Base-by-base conservation (phyloP, 2,113 vertebrate genomes). In the Pagrus major region DNA sequence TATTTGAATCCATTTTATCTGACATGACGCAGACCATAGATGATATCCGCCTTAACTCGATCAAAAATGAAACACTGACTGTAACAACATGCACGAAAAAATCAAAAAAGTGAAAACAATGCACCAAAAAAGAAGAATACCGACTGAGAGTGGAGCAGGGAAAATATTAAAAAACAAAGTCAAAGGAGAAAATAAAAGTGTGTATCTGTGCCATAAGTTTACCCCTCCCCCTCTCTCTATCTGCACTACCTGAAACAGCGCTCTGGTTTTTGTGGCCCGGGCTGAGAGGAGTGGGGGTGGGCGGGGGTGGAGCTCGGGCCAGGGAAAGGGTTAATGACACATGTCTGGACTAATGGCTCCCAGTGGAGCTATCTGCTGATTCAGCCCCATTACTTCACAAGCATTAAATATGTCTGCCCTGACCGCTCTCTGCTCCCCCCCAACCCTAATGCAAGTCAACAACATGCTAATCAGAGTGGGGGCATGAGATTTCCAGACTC, bases 381-480 rank as follows among this genome's bases (percentile, higher is more conserved):
- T 95, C 95, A 96, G 96, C 93, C 91, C 93, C 95, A 94, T 96
- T 95, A 96, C 94, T 96, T 96, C 94, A 96, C 94, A 91, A 93
- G 91, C 92, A 93, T 96, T 96, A 95, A 95, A 96, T 96, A 96
- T 92, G 95, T 95, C 94, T 95, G 86, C 86, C 86, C 91, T 95
- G 95, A 95, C 92, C 92, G 93, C 92, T 93, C 65, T 73, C 73
- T 89, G 82, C 83, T 23, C 94, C 92, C 94, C 86, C 86, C 78
- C 91, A 93, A 87, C 84, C 92, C 94, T 94, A 95, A 81, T 92
- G 93, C 94, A 92, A 93, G 88, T 95, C 95, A 95, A 87, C 85
- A 84, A 90, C 92, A 92, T 89, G 91, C 92, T 94, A 93, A 95
- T 94, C 95, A 91, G 86, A 92, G 79, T 88, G 88, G 59, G 83